These are phyloP conservation scores for Cheirogaleus medius DNA, from an alignment of 2,113 vertebrate genomes.

Conservation along the genomic window DNA sequence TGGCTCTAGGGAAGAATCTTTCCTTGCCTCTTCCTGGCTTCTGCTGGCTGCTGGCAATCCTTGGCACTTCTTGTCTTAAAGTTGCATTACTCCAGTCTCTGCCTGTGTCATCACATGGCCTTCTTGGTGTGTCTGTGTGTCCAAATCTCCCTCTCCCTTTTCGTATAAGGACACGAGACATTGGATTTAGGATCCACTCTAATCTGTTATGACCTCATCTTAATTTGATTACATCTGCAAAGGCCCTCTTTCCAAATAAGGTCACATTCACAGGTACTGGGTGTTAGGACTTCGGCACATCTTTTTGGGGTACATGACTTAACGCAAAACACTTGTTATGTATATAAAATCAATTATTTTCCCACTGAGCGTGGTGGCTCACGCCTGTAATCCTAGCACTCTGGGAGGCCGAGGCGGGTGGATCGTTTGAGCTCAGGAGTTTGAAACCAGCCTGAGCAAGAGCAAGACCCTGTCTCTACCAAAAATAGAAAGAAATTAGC, in stretches of 20 bases:
- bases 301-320: background rate
- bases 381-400: too few species aligned
- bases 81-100: background rate
- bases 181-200: background rate
- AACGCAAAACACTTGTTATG: background rate
- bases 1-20: background rate
- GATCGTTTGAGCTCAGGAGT: too few species aligned
- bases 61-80: background rate
- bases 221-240: background rate
- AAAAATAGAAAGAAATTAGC: too few species aligned
- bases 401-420: too few species aligned
- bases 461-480: too few species aligned
- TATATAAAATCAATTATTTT: background rate
- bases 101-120: background rate
- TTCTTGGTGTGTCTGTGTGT: background rate
- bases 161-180: background rate
- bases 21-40: background rate
- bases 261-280: background rate
- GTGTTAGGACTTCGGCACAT: background rate
- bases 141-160: background rate
- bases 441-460: too few species aligned
- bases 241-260: background rate
- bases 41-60: background rate
- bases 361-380: too few species aligned
- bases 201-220: background rate